Conservation (phyloP, 2,797 vertebrate genomes). For the Buceros bicornis region DNA sequence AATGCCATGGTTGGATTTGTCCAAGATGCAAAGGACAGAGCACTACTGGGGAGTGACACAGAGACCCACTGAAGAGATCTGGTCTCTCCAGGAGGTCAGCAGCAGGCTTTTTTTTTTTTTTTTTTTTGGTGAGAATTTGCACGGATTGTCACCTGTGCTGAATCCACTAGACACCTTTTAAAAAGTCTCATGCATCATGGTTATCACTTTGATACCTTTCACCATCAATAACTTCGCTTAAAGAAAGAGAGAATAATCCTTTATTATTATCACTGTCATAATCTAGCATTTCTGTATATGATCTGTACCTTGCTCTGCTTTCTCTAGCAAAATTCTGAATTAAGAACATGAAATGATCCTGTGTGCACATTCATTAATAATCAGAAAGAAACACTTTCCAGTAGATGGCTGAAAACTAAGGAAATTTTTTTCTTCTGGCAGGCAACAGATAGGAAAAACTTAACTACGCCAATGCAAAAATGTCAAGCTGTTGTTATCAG, state of each 20-base stretch:
- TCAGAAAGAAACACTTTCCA: slow-evolving; percentile 35
- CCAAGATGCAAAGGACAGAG: background rate
- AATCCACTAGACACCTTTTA: background rate
- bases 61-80: background rate
- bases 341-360: background rate
- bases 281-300: background rate
- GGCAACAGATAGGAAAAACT: slow-evolving; percentile 55
- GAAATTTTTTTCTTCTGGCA: slow-evolving; percentile 39
- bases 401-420: slow-evolving; percentile 27
- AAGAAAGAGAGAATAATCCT: background rate
- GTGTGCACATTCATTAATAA: slow-evolving; percentile 13
- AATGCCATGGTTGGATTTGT: background rate
- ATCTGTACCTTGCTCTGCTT: background rate
- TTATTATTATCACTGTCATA: background rate
- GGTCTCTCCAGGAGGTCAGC: background rate
- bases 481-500: slow-evolving; percentile 66
- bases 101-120: background rate
- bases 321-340: background rate
- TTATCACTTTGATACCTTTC: background rate
- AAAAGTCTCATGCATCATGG: background rate
- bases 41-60: background rate
- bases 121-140: background rate
- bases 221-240: background rate
- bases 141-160: background rate
- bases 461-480: slow-evolving; percentile 61